A percentile compares a stretch with the other conserved stretches of the same genome.
These are phyloP conservation scores for Calliphora vomitoria DNA, from an alignment of 2,888 invertebrate genomes.

Conservation along the genomic window DNA sequence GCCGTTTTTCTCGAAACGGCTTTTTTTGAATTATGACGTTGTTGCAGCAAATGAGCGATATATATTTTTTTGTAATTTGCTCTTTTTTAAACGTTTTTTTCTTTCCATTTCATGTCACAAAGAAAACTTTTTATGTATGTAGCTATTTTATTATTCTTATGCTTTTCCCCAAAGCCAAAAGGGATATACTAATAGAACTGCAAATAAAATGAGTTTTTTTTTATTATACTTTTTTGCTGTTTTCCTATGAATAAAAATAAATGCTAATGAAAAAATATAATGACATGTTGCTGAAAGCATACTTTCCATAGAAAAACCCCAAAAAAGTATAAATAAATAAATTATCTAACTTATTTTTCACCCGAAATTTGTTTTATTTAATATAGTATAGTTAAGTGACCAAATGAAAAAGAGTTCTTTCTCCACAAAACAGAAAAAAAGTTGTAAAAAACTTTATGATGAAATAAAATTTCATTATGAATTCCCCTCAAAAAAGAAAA, in stretches of 20 bases:
- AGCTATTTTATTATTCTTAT: not conserved
- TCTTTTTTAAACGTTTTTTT: conserved; percentile 11
- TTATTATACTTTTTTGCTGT: not conserved
- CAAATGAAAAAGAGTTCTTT: not conserved
- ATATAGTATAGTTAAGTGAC: not conserved
- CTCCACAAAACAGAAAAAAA: not conserved
- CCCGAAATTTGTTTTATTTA: conserved; percentile 3
- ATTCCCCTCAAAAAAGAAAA: not conserved
- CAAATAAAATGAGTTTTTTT: conserved; percentile 28
- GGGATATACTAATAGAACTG: conserved; percentile 19
- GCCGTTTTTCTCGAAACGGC: too few relatives aligned
- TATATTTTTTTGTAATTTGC: conserved; percentile 1
- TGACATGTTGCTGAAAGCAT: not conserved
- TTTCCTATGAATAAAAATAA: not conserved
- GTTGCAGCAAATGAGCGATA: too few relatives aligned
- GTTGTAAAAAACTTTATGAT: not conserved
- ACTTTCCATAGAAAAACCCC: not conserved
- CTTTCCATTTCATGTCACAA: conserved; percentile 32
- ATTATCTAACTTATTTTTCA: not conserved
- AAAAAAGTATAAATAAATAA: not conserved
- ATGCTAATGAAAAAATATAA: conserved; percentile 2
- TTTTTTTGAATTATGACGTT: too few relatives aligned
- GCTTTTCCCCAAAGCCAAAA: not conserved
- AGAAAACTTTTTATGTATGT: conserved; percentile 10
- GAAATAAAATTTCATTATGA: not conserved